Base-by-base conservation (phyloP, 2,888 invertebrate species). In the Camponotus fellah region DNA sequence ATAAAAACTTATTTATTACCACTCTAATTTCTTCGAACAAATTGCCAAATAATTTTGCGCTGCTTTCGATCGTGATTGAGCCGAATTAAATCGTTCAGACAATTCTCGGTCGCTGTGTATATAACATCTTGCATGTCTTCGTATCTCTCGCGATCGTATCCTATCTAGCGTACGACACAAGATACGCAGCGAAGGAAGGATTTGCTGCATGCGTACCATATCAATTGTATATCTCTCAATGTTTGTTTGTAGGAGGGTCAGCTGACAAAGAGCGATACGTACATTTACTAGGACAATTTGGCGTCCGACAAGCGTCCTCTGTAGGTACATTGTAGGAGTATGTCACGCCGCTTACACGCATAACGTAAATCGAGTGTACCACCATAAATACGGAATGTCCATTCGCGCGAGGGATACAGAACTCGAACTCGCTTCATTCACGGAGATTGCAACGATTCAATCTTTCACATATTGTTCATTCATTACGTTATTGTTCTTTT, bases 181-280 rank as follows among this genome's bases (percentile, higher is more conserved):
- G 49, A 77, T 46, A 17, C 21, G 21, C 43, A 69, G 46, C 26
- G 43, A 76, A 21, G 34, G 21, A 26, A 26, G 66, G 8, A 8
- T 34, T 34, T 12, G 9, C n/a, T 65, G 64, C 79, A 77, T 77
- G 75, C 75, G 21, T 76, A 64, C 0, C 83, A 84, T 89, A 88
- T 49, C 86, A 88, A 89, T 91, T 88, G 85, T 87, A 87, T 86
- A 85, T 86, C 85, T 86, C 85, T 86, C 80, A 86, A 85, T 92
- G 91, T 93, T 90, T 94, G 92, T 94, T 94, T 91, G 87, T 95
- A 95, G 94, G 95, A 91, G 90, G 91, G 91, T 89, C 91, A 82
- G 89, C 92, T 89, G 91, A 92, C 93, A 91, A 94, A 93, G 97
- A 98, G 98, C 96, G 97, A 97, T 97, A 98, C 98, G 95, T 98